A percentile compares a stretch with the other conserved stretches of the same genome.
phyloP scores from a whole-genome alignment of 2,888 invertebrate species.

The Agrypnus murinus region DNA sequence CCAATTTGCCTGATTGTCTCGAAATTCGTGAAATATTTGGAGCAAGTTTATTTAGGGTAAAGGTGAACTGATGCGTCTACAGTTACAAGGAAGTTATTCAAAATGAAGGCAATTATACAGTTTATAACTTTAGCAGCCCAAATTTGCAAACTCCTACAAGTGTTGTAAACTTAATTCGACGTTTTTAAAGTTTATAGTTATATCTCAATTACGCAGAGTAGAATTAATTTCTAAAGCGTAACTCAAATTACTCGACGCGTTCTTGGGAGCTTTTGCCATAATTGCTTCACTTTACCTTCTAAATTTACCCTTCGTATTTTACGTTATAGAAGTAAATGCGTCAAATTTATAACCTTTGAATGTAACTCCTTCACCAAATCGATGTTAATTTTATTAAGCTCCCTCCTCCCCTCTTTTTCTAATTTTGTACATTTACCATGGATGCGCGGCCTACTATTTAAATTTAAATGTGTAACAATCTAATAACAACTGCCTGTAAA shows the following conservation, averaged over 20 bases:
- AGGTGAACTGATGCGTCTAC: slow-evolving; percentile 38
- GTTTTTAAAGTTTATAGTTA: slow-evolving; percentile 50
- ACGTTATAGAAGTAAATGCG: slow-evolving; percentile 11
- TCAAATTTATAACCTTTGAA: slow-evolving; percentile 16
- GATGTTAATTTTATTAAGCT: slow-evolving; percentile 15
- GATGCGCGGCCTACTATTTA: too few relatives aligned
- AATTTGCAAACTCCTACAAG: slow-evolving; percentile 43
- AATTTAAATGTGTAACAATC: too few relatives aligned
- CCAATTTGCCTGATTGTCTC: slow-evolving; percentile 14
- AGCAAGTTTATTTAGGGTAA: slow-evolving; percentile 36
- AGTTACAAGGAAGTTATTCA: slow-evolving; percentile 38
- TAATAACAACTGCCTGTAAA: too few relatives aligned
- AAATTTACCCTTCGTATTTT: slow-evolving; percentile 26
- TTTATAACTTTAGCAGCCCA: slow-evolving; percentile 42
- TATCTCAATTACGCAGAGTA: slow-evolving; percentile 46
- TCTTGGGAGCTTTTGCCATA: slow-evolving; percentile 42
- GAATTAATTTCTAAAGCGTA: slow-evolving; percentile 50
- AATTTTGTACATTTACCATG: too few relatives aligned
- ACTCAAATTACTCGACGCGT: slow-evolving; percentile 45
- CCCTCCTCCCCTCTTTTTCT: too few relatives aligned
- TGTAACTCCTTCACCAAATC: neutral
- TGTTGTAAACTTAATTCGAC: slow-evolving; percentile 50
- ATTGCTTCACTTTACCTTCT: slow-evolving; percentile 44
- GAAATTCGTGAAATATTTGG: slow-evolving; percentile 33
- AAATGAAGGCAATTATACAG: slow-evolving; percentile 45